Percentiles rank a stretch among this genome's conserved stretches.
phyloP scores from a whole-genome alignment of 1,140 invertebrate genomes.

The Euura lappo region DNA sequence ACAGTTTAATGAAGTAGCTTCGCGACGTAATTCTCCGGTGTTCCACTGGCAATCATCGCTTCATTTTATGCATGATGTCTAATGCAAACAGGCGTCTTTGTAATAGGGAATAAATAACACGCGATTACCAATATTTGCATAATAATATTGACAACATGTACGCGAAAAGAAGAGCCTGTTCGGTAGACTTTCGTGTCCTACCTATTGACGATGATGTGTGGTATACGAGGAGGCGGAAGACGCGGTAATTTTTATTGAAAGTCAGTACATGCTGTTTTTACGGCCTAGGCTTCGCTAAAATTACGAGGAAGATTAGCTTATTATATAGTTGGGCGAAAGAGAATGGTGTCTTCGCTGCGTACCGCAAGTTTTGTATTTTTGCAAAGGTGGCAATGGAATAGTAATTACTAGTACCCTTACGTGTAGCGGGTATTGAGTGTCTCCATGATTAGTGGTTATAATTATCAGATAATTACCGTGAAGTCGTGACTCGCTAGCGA shows the following conservation, averaged over 20 bases:
- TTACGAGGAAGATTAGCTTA: background rate
- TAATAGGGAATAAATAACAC: background rate
- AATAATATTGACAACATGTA: background rate
- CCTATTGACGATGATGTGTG: no score
- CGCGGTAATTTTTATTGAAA: no score
- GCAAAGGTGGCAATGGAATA: background rate
- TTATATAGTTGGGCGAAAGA: background rate
- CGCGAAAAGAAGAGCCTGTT: background rate
- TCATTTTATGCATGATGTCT: slow-evolving; percentile 15
- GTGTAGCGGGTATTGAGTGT: slow-evolving; percentile 4
- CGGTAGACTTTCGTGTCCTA: background rate
- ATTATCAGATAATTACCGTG: slow-evolving; percentile 7
- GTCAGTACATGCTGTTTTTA: no score
- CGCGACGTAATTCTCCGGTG: background rate
- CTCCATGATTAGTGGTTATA: slow-evolving; percentile 2
- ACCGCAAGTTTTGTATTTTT: background rate
- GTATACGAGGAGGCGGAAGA: no score
- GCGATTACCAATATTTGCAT: slow-evolving; percentile 2
- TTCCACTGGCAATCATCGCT: slow-evolving; percentile 10
- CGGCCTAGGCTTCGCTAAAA: background rate
- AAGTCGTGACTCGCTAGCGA: background rate
- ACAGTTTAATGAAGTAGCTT: background rate
- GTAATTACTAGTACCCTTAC: slow-evolving; percentile 3
- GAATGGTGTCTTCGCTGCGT: background rate
- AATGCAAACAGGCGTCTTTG: background rate